phyloP scores from a whole-genome alignment of 2,888 invertebrate genomes.

The Cordilura impudica region DNA sequence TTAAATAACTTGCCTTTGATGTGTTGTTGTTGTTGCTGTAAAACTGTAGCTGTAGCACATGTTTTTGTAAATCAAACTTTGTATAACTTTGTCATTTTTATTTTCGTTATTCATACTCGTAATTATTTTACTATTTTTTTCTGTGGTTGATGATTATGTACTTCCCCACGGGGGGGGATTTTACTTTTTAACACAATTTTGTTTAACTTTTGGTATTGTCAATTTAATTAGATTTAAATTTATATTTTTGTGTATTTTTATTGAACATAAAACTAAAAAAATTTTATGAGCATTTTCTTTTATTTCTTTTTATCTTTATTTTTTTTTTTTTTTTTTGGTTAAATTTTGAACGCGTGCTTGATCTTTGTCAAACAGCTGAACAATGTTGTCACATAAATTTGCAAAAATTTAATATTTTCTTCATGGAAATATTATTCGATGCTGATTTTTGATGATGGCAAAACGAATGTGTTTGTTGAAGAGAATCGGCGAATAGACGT shows the following conservation, averaged over 20 bases:
- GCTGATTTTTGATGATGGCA: slow-evolving; percentile 7
- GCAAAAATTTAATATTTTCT: neutral
- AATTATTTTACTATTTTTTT: too few relatives aligned
- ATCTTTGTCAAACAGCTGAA: slow-evolving; percentile 28
- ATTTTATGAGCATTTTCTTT: neutral
- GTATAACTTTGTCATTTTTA: too few relatives aligned
- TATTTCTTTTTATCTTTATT: neutral
- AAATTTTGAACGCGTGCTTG: slow-evolving; percentile 11
- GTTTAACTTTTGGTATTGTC: neutral
- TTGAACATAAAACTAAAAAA: neutral
- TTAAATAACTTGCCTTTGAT: too few relatives aligned
- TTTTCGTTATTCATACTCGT: too few relatives aligned
- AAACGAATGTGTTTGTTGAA: neutral
- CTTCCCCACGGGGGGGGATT: neutral
- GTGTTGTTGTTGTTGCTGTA: too few relatives aligned
- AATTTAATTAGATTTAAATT: neutral
- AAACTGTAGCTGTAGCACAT: too few relatives aligned
- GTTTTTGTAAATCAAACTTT: too few relatives aligned
- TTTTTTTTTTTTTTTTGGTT: neutral
- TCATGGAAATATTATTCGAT: too few relatives aligned
- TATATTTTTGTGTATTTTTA: neutral
- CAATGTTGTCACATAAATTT: slow-evolving; percentile 23
- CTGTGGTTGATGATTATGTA: neutral
- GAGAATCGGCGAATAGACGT: neutral
- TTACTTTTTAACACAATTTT: neutral